These are phyloP conservation scores for Drosophila anomelani DNA, from an alignment of 2,888 invertebrate species.

Conservation along the genomic window DNA sequence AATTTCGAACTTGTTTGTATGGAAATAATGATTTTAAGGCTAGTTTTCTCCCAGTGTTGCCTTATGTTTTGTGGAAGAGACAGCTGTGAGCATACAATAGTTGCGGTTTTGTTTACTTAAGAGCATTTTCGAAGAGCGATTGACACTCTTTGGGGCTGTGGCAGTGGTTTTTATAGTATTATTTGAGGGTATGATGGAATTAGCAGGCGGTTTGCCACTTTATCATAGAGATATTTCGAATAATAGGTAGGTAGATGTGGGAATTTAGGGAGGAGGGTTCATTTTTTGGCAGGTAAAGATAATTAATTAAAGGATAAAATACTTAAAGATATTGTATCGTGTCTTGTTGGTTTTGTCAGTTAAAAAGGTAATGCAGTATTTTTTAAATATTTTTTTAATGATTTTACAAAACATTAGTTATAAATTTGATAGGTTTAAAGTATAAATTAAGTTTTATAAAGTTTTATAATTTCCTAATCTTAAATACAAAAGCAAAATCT, in stretches of 20 bases:
- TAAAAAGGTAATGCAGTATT: too few relatives aligned
- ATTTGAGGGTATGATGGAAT: conserved; percentile 2
- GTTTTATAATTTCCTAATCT: too few relatives aligned
- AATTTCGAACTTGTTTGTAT: conserved; percentile 20
- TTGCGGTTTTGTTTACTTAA: conserved; percentile 51
- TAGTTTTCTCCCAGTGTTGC: conserved; percentile 6
- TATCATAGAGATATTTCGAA: not conserved
- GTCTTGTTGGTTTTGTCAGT: not conserved
- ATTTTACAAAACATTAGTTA: too few relatives aligned
- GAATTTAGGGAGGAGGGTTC: not conserved
- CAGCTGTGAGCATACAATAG: conserved; percentile 10
- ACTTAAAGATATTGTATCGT: not conserved
- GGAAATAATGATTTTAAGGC: too few relatives aligned
- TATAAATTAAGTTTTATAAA: too few relatives aligned
- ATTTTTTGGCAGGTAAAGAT: not conserved
- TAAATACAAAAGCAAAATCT: not conserved
- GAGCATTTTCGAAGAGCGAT: conserved; percentile 25
- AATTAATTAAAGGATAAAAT: not conserved
- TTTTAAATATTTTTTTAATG: too few relatives aligned
- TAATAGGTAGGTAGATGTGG: too few relatives aligned
- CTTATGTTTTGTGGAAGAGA: conserved; percentile 4
- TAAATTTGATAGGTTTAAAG: too few relatives aligned
- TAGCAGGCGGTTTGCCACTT: not conserved
- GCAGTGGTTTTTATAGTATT: conserved; percentile 9
- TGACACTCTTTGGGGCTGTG: conserved; percentile 38